phyloP scores from a whole-genome alignment of 2,888 invertebrate species.

The Sarcophaga variegata region DNA sequence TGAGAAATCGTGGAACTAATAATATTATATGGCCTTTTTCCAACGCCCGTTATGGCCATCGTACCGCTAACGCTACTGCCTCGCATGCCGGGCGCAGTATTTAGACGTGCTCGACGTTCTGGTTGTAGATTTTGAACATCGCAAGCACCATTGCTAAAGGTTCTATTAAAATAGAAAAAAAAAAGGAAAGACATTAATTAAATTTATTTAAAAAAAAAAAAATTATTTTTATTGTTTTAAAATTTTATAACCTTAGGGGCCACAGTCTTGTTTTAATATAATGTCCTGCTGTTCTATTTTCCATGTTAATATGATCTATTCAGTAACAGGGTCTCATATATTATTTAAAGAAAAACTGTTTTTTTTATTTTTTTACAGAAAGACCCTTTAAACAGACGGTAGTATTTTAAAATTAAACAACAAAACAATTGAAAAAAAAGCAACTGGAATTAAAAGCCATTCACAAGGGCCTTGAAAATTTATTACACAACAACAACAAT shows the following conservation, averaged over 20 bases:
- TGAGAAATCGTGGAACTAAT: slow-evolving; percentile 79
- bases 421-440: slow-evolving; percentile 23
- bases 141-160: slow-evolving; percentile 81
- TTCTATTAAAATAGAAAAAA: slow-evolving; percentile 77
- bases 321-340: slow-evolving; percentile 51
- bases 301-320: slow-evolving; percentile 56
- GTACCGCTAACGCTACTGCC: slow-evolving; percentile 59
- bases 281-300: slow-evolving; percentile 36
- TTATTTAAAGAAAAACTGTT: neutral
- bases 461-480: slow-evolving; percentile 72
- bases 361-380: slow-evolving; percentile 2
- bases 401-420: slow-evolving; percentile 22
- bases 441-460: neutral
- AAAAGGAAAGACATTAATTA: slow-evolving; percentile 46
- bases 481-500: slow-evolving; percentile 43
- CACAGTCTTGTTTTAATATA: neutral
- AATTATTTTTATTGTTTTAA: neutral
- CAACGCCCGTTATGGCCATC: slow-evolving; percentile 41
- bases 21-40: slow-evolving; percentile 76
- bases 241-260: neutral
- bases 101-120: slow-evolving; percentile 79
- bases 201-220: neutral
- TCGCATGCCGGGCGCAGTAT: slow-evolving; percentile 80
- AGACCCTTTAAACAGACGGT: neutral
- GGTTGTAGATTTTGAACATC: slow-evolving; percentile 74